Base-by-base conservation (phyloP, 2,113 vertebrate species). In the Spizaetus ornatus region DNA sequence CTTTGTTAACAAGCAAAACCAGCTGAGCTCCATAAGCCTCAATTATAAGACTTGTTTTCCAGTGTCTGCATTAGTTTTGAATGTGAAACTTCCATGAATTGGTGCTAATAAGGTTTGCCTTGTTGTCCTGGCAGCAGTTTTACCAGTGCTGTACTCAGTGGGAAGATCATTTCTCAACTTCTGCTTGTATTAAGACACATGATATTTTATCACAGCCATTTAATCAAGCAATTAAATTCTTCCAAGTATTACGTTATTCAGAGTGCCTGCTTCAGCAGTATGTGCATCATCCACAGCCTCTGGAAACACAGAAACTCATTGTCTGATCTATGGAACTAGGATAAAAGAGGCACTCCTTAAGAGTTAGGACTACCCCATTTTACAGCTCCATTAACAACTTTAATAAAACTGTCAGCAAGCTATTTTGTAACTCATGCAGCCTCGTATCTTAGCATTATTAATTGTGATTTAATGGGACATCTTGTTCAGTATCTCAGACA, bases 141-240 rank as follows among this genome's bases (percentile, higher is more conserved):
- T 58, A 47, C 47, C 21, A 66, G 17, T 40, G 27, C 23, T 63
- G 26, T 56, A 40, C 38, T 87, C 70, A 76, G 52, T 69, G 48
- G 48, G 82, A 95, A 91, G 62, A 90, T 50, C 0, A 48, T 96
- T 95, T 90, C 79, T 88, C 71, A 90, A 82, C 40, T 96, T 96
- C 88, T 88, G 53, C 66, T 90, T 86, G 5, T 70, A 34, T 90
- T 84, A 87, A 87, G 93, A 91, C 34, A 61, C 73, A 72, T 61
- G n/a, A 91, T 91, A 63, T 95, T 96, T 94, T 94, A 93, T 96
- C 92, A 77, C 20, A 45, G 25, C 34, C 66, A 85, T 93, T 95
- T 96, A 96, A 93, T 66, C 90, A 92, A 62, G 90, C 90, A 94
- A 94, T 95, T 93, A 95, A 92, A 73, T 94, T 92, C 79, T 87